phyloP scores from a whole-genome alignment of 2,888 invertebrate species.

The Aradus depressus region DNA sequence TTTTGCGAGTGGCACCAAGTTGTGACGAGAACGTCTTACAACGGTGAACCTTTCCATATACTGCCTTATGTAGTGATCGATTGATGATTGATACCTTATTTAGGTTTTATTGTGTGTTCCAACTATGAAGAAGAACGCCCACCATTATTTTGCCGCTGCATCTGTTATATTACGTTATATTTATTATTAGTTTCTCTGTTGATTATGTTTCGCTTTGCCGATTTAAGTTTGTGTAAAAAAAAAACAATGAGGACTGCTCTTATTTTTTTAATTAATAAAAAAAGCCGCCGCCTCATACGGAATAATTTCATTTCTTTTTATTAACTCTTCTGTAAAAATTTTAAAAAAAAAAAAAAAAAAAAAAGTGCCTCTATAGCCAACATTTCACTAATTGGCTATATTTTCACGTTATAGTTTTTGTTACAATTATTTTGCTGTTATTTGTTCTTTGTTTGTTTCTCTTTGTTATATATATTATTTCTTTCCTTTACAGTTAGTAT shows the following conservation, averaged over 20 bases:
- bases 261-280: too few relatives aligned
- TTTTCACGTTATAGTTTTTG: conserved; percentile 9
- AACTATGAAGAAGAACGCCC: conserved; percentile 17
- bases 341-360: too few relatives aligned
- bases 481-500: not conserved
- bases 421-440: conserved; percentile 15
- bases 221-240: too few relatives aligned
- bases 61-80: conserved; percentile 95
- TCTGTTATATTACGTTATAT: too few relatives aligned
- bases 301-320: too few relatives aligned
- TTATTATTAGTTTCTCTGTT: too few relatives aligned
- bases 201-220: too few relatives aligned
- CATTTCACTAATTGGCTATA: conserved; percentile 17
- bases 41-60: conserved; percentile 74
- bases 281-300: too few relatives aligned
- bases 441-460: conserved; percentile 18
- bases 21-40: conserved; percentile 57
- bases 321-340: too few relatives aligned
- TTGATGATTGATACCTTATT: conserved; percentile 39
- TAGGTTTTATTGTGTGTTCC: conserved; percentile 10
- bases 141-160: conserved; percentile 10
- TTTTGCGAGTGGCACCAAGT: conserved; percentile 92
- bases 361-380: conserved; percentile 18
- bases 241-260: too few relatives aligned
- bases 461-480: conserved; percentile 11